Base-by-base conservation (phyloP, 2,888 invertebrate species). In the Operophtera brumata region DNA sequence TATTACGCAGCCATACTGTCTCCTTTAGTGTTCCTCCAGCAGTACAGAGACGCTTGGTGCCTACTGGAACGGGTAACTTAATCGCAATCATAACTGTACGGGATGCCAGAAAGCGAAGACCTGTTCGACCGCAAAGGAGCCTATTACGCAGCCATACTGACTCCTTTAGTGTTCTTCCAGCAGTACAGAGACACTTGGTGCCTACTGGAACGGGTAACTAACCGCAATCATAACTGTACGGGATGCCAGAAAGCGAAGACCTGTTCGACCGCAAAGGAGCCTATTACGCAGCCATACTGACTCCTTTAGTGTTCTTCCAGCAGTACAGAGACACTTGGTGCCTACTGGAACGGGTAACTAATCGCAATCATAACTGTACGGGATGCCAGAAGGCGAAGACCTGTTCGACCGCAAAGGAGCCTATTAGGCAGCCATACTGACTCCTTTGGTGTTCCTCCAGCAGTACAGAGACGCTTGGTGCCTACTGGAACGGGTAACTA, bases 381-480 rank as follows among this genome's bases (percentile, higher is more conserved):
- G 70, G 1, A 81, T 89, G 82, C 73, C 84, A 0, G 80, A 82
- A 12, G 77, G 75, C 0, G 78, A 1, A 78, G 84, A 88, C 11
- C 56, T 77, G 32, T 45, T 86, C 47, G 87, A 88, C 49, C 67
- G 78, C 0, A 89, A 87, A 48, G 85, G 78, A 0, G 81, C 88
- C 0, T 85, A 76, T 71, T 86, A 86, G 59, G 82, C 84, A 0
- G 70, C 83, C 0, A 77, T 82, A 0, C 75, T 88, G 10, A 82
- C 80, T 0, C 88, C 88, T 0, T 55, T 87, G 10, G 66, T 86
- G 13, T 86, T 88, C 60, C 56, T 88, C 6, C 85, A 87, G 58
- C 82, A 84, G 63, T 81, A 85, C 39, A 69, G 78, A 6, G 87
- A 86, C 35, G 77, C 78, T 8, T 88, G 88, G 88, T 88, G 88